Evolutionary conservation across 1,140 invertebrate species (phyloP), one percentile per base, ranked within the genome.

Genomic region (Meloidogyne chitwoodi): DNA sequence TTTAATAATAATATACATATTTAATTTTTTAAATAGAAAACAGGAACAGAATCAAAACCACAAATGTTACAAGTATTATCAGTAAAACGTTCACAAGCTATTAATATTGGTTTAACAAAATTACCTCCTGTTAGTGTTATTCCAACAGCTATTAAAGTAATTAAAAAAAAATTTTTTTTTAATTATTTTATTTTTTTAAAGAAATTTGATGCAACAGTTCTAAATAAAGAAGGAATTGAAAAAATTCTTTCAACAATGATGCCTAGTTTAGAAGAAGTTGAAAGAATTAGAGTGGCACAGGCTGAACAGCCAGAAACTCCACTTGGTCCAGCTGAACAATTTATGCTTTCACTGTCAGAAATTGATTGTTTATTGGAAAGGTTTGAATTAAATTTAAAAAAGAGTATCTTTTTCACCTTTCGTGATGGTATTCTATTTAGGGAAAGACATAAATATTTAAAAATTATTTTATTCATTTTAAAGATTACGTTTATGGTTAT

Each of bases 41-140:
- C 93, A 94, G 88, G 90, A 92, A 89, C 94, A 93, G 88, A 96
- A 68, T 62, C 81, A 87, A 97, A 93, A 63, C 81, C 82, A 85
- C 93, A 95, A 88, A 93, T 95, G 88, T 92, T 98, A 73, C 93
- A 96, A 70, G 95, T 99, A 31, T 89, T 99, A 86, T 95, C 98
- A 88, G 92, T 94, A 27, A 99, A 99, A 87, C 90, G 97, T 79
- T 99, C 96, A 2, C 98, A 99, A 88, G 95, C 95, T 14, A 99
- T 99, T 81, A 99, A 99, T 88, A 99, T 99, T 84, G 95, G 95
- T n/a, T 94, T 99, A 92, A 99, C 96, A 12, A 98, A 98, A 87
- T 89, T 99, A 79, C 96, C 97, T 29, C 95, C 95, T 6, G 93
- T 95, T 2, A 85, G 89, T 41, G 94, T 95, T 3, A 99, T 99